Evolutionary conservation across 2,888 invertebrate species (phyloP), one percentile per base, ranked within the genome.

Genomic region (Plusia festucae): DNA sequence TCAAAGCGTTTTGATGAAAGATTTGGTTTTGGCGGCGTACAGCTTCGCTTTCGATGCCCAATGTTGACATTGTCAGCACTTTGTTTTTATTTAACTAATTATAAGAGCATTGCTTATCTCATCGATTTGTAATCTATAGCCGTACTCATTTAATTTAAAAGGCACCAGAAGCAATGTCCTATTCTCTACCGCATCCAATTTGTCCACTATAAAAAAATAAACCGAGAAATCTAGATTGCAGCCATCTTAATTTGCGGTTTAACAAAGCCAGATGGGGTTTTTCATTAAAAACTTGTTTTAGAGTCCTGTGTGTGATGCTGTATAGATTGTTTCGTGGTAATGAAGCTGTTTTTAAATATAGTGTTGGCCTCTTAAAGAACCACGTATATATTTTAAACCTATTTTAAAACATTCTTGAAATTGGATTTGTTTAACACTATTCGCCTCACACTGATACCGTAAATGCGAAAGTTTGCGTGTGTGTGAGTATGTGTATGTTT

Each of bases 211-310:
- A 78, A 76, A 78, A n/a, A 70, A 78, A 78, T 73, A 74, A 67
- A 68, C 54, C 18, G 55, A 54, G 69, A 63, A 71, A 76, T 74
- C 79, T 74, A 68, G 68, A 71, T 62, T 30, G 66, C 52, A 15
- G 61, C 71, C 49, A 69, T 79, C 67, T 75, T 77, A 79, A 77
- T 79, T 79, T 70, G 75, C 68, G 67, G 66, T 54, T 63, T 60
- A 67, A 70, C 70, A 79, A 77, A 78, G 76, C 79, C 69, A 69
- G 78, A 73, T 70, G 65, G 55, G 67, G 52, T 60, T 70, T 75
- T 73, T 65, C 65, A 73, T 76, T 73, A 69, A 68, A 74, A 66
- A 64, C 63, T 69, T 70, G 46, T 67, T 79, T 72, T 61, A 59
- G 57, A 32, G 59, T 44, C 46, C 53, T 68, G 46, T 60, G 62